Evolutionary conservation across 2,797 vertebrate genomes (phyloP).

Genomic region (Nannoperca obscura): DNA sequence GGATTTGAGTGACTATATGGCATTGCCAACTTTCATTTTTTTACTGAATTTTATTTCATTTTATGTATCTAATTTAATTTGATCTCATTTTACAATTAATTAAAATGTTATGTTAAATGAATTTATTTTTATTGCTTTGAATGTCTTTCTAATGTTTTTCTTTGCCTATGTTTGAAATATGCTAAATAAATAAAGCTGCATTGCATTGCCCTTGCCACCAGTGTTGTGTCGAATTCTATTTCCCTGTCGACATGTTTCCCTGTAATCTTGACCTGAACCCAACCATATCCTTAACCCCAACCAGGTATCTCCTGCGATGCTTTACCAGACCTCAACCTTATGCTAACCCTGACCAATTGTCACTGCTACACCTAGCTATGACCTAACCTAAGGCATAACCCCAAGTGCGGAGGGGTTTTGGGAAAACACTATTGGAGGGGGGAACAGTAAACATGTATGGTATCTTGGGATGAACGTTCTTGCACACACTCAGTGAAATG

Average conservation of each 20-base stretch:
- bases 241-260: not conserved
- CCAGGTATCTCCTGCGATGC: not conserved
- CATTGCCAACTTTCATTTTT: too few relatives aligned
- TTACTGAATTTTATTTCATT: too few relatives aligned
- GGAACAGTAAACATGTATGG: not conserved
- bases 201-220: too few relatives aligned
- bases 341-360: not conserved
- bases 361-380: not conserved
- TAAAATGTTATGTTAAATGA: too few relatives aligned
- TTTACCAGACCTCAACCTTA: not conserved
- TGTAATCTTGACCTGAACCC: not conserved
- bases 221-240: too few relatives aligned
- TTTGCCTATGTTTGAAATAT: too few relatives aligned
- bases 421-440: not conserved
- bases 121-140: too few relatives aligned
- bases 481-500: constrained; percentile 6
- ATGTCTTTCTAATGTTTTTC: too few relatives aligned
- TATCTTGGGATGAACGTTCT: constrained; percentile 19
- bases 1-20: too few relatives aligned
- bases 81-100: too few relatives aligned
- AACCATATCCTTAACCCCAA: not conserved
- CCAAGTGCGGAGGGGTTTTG: not conserved
- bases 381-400: not conserved
- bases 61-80: too few relatives aligned
- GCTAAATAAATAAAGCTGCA: too few relatives aligned